These are phyloP conservation scores for Aldrovandia affinis DNA, from an alignment of 2,797 vertebrate genomes.

Conservation along the genomic window DNA sequence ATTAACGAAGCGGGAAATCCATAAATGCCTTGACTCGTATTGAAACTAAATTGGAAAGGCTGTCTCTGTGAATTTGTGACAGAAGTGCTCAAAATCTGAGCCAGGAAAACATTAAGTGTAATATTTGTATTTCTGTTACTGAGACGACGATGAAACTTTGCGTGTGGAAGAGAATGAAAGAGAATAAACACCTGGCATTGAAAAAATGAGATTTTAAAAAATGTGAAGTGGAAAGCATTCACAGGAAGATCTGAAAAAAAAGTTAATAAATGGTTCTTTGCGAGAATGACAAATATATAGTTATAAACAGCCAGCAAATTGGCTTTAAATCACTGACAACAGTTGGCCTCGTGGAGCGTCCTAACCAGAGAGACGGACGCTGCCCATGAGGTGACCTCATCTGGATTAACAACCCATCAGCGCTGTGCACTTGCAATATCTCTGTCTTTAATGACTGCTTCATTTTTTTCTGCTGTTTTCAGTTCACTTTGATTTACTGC, in stretches of 20 bases:
- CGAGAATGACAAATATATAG: neutral
- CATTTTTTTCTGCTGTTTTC: neutral
- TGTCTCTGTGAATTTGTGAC: neutral
- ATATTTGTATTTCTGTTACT: neutral
- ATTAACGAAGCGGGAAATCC: neutral
- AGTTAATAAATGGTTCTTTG: neutral
- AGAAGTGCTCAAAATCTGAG: neutral
- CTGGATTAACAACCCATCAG: neutral
- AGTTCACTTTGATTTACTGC: neutral
- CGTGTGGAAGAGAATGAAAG: neutral
- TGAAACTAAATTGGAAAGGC: neutral
- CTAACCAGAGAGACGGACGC: neutral
- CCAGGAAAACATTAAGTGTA: neutral
- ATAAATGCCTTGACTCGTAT: neutral
- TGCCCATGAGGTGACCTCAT: constrained; percentile 11
- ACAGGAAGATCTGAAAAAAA: neutral
- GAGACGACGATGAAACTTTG: neutral
- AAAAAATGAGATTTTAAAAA: neutral
- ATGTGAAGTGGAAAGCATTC: constrained; percentile 3
- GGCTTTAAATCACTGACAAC: neutral
- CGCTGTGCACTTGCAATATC: neutral
- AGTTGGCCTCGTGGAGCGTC: neutral
- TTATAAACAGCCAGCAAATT: neutral
- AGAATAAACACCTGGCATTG: neutral
- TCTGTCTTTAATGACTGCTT: neutral